Evolutionary conservation across 2,888 invertebrate genomes (phyloP), one percentile per base, ranked within the genome.

Genomic region (Caenorhabditis drosophilae): DNA sequence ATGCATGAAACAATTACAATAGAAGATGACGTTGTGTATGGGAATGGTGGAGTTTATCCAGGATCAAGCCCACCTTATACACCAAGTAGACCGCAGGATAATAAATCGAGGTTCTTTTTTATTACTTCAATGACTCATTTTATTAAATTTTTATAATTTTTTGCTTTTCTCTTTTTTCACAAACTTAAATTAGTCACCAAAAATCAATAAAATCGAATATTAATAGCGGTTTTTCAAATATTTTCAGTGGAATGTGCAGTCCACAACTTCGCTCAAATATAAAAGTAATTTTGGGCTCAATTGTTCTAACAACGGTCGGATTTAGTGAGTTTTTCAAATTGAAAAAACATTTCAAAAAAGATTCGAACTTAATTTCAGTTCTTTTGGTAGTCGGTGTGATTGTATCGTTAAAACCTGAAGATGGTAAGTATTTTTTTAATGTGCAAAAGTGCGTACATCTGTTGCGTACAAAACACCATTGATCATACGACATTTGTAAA

Each of bases 221-320:
- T n/a, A n/a, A n/a, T n/a, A n/a, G n/a, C n/a, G n/a, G n/a, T n/a
- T n/a, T n/a, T n/a, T n/a, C n/a, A n/a, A n/a, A n/a, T n/a, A n/a
- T 31, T 34, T 77, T 35, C 69, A 79, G 79, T 50, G 73, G 70
- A 38, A 40, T 78, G 25, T 77, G 74, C 63, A 71, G 77, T 41
- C 75, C 77, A 12, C 67, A 72, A 23, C 49, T 82, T 2, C 66
- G 74, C 31, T 73, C 75, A 0, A 81, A 81, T 44, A 58, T 75
- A n/a, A 67, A 73, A 40, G 77, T 81, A 23, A 75, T 81, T 20
- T 58, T 82, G 23, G 80, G 76, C 3, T 78, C 78, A 7, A 51
- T 77, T 2, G 49, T 77, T 2, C 53, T 81, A 16, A 78, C 81
- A 7, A 48, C 77, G 1, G 68, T 77, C 12, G 81, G 81, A 38